Evolutionary conservation across 2,888 invertebrate genomes (phyloP), one percentile per base, ranked within the genome.

Genomic region (Patella pellucida): DNA sequence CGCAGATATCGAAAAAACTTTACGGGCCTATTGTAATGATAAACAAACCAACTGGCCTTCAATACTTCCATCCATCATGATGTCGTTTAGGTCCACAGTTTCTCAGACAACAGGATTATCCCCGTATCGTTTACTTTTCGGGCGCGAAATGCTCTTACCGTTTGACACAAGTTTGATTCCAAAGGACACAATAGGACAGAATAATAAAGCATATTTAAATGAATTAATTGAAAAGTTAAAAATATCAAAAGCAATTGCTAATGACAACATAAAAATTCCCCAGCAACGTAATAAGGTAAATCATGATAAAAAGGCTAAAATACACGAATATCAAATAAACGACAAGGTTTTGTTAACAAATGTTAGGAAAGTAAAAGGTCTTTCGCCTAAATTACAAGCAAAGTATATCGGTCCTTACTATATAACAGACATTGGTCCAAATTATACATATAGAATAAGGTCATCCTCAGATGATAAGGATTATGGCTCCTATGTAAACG

Each of bases 31-130:
- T 56, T 62, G 75, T 16, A 67, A 78, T 19, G 71, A 67, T 68
- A 72, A 79, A 19, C 80, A 83, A 67, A 62, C 72, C 5, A 76
- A 81, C 67, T 79, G 80, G 81, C 74, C 81, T 52, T 62, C 72
- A 11, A 27, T 78, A 27, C 71, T 82, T 52, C 82, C 83, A 16
- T 69, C 76, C 27, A 71, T n/a, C n/a, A n/a, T n/a, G n/a, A n/a
- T n/a, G n/a, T n/a, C n/a, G n/a, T n/a, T n/a, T n/a, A n/a, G n/a
- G n/a, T n/a, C n/a, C n/a, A 56, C 78, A 15, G 81, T 80, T n/a
- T 76, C 71, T 31, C 74, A 81, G 54, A 78, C 81, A 3, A 80
- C 82, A 52, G 73, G 74, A 12, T 78, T 78, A 16, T 79, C 79
- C 7, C 79, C 80, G 23, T 78, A 71, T 68, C 74, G 79, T 56